Percentiles rank a stretch among this genome's conserved stretches.
Conservation (phyloP, 2,113 vertebrate species). For the Marmota monax region DNA sequence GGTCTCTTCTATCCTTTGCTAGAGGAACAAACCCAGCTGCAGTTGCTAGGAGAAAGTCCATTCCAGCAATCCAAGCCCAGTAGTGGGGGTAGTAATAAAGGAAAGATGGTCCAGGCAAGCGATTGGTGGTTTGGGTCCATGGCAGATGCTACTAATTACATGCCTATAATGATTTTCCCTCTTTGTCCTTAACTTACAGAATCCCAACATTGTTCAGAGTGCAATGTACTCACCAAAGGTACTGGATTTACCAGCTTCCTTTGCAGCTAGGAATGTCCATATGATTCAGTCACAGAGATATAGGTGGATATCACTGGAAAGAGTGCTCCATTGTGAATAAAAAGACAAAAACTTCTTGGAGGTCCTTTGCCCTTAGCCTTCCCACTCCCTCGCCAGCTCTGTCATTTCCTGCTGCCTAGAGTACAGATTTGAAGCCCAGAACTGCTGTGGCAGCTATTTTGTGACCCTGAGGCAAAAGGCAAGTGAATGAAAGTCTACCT, state of each 20-base stretch:
- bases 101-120: constrained; percentile 38
- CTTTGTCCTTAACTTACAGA: constrained; percentile 24
- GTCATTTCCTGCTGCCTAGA: constrained; percentile 43
- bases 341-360: constrained; percentile 55
- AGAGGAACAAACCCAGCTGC: constrained; percentile 59
- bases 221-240: constrained; percentile 29
- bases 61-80: constrained; percentile 15
- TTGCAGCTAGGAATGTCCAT: constrained; percentile 28
- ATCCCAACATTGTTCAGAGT: background rate
- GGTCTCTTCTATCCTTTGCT: constrained; percentile 44
- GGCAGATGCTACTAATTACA: constrained; percentile 31
- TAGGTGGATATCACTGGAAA: background rate
- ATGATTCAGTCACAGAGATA: background rate
- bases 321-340: background rate
- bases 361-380: constrained; percentile 10
- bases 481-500: constrained; percentile 51
- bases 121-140: background rate
- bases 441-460: background rate
- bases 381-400: background rate
- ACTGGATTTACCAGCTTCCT: constrained; percentile 57
- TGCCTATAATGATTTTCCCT: constrained; percentile 19
- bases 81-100: constrained; percentile 25
- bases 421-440: background rate
- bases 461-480: constrained; percentile 22
- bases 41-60: constrained; percentile 58